Base-by-base conservation (phyloP, 2,888 invertebrate genomes). In the Drosophila mimica region DNA sequence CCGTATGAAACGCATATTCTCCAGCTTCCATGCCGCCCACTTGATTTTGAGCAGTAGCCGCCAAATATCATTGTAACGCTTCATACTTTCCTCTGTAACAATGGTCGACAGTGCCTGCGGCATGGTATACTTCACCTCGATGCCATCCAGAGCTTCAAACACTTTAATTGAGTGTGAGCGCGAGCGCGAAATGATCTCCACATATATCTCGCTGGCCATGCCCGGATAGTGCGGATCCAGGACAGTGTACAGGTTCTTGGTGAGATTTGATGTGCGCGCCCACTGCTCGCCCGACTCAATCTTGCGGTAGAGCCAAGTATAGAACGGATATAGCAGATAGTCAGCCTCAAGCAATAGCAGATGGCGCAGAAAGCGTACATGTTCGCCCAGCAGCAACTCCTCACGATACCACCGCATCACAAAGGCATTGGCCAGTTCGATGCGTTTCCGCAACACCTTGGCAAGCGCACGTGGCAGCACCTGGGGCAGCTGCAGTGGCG, bases 311-410 rank as follows among this genome's bases (percentile, higher is more conserved):
- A 94, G 86, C 34, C 92, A 91, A 9, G 92, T 92, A 80, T 94
- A 94, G 79, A 94, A 94, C 48, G 93, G 93, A 60, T 94, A 93
- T 93, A 94, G 93, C 20, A 94, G 76, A 81, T 94, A 94, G 53
- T 94, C 94, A 4, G 94, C 93, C 82, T 94, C 94, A 91, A 95
- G 92, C 75, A 95, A 92, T 52, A 94, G 92, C 25, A 94, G 93
- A 43, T 93, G 93, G 36, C 94, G 92, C 88, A 95, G 93, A 58
- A 94, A 92, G 46, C 92, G 92, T 43, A 94, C 87, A 79, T 94
- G 94, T 9, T 91, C 91, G 46, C 92, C 91, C 8, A 94, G 82
- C 70, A 92, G 91, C 76, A 94, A 94, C 57, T 94, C 94, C 6
- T 93, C 88, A 7, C 92, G 91, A 82, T 94, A 92, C 71, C 94